phyloP scores from a whole-genome alignment of 37 sponge, comb jelly and placozoan genomes.

The Oscarella lobularis region DNA sequence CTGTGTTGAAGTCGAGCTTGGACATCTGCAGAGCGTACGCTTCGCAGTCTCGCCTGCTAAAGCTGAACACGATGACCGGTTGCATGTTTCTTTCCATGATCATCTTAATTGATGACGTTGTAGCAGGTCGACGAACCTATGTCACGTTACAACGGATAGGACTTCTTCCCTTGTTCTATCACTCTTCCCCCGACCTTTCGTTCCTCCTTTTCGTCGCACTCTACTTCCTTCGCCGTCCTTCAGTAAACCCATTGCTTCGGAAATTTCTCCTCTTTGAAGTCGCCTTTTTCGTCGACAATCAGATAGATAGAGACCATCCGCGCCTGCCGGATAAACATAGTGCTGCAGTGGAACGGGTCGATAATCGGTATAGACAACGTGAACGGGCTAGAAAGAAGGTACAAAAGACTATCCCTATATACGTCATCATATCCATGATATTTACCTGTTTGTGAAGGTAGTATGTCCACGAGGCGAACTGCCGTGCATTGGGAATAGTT shows the following conservation, averaged over 20 bases:
- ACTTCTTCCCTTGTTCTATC: neutral
- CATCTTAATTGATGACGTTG: constrained; percentile 79
- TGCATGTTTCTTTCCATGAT: constrained; percentile 92
- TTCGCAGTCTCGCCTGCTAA: constrained; percentile 89
- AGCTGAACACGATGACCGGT: constrained; percentile 94
- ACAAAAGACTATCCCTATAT: neutral
- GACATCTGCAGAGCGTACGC: constrained; percentile 94
- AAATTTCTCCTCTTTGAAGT: constrained; percentile 93
- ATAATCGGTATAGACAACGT: constrained; percentile 98
- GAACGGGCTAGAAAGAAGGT: constrained; percentile 59
- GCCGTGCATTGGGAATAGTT: constrained; percentile 93
- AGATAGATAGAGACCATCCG: constrained; percentile 88
- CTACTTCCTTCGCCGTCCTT: constrained; percentile 37
- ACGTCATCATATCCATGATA: neutral
- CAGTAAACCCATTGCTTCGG: constrained; percentile 81
- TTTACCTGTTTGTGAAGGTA: constrained; percentile 82
- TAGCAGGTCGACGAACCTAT: constrained; percentile 28
- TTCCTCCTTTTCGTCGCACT: constrained; percentile 38
- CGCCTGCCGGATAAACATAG: constrained; percentile 90
- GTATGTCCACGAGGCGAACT: constrained; percentile 97
- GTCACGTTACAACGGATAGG: neutral
- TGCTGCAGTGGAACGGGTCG: constrained; percentile 95
- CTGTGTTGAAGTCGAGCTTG: constrained; percentile 92
- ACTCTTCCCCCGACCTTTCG: constrained; percentile 21
- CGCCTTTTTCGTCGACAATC: constrained; percentile 86